Base-by-base conservation (phyloP, 2,113 vertebrate genomes). In the Scortum barcoo region DNA sequence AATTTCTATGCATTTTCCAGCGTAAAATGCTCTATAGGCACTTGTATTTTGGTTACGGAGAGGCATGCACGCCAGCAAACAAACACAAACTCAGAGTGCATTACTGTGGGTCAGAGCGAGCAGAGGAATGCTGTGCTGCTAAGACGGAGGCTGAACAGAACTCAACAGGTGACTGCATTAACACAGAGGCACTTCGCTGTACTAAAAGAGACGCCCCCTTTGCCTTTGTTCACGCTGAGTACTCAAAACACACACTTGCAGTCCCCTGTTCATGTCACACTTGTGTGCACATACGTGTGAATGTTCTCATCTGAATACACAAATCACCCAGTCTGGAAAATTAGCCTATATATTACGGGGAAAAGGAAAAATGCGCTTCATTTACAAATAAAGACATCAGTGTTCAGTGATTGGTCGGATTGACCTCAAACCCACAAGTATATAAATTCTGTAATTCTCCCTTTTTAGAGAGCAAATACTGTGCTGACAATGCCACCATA, bases 91-190 rank as follows among this genome's bases (percentile, higher is more conserved):
- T 60, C 46, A 8, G 28, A 84, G 33, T 60, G 60, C 24, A 63
- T 85, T 72, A 67, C 24, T 61, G 62, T 79, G 72, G 68, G 71
- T 86, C 72, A 70, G 76, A 53, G 76, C 28, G 40, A 50, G 72
- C 11, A 28, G 61, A 81, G 82, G 83, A 89, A 91, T 84, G 81
- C 50, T 0, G 44, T 60, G 46, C 24, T 69, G 73, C 61, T 71
- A 80, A 86, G 83, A 72, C 20, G 66, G 82, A 28, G 84, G 65
- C 57, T 66, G 80, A 90, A 61, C n/a, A 42, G 68, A 80, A 78
- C 76, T 84, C 86, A 84, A 92, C 90, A 92, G 85, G 85, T 93
- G 83, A 90, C 74, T 80, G 87, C 62, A 74, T 88, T 88, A 86
- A 74, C 57, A 66, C n/a, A 66, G 11, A 53, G 14, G 3, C 9